A percentile compares a stretch with the other conserved stretches of the same genome.
Evolutionary conservation across 30 jellyfish, hydroid and myxozoan species (phyloP).

Genomic region (Turritopsis dohrnii): DNA sequence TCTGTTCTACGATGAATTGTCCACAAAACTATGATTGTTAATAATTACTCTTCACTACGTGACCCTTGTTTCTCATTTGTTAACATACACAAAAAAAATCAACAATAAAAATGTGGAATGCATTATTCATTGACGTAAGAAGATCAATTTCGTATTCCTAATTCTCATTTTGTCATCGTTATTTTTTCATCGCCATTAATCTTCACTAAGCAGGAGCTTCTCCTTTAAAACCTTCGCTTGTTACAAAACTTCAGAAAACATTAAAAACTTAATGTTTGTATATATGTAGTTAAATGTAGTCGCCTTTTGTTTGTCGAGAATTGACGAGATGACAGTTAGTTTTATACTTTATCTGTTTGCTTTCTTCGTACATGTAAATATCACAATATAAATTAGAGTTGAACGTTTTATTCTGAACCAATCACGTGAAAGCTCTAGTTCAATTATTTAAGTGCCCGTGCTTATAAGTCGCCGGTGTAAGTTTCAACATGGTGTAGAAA

Average conservation of each 20-base stretch:
- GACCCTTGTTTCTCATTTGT: not conserved
- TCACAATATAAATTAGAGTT: not conserved
- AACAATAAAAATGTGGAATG: not conserved
- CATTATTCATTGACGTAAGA: not conserved
- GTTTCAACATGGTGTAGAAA: not conserved
- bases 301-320: not conserved
- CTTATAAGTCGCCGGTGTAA: not conserved
- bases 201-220: not conserved
- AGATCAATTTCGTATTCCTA: not conserved
- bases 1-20: not conserved
- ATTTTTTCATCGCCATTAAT: not conserved
- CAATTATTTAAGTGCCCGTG: not conserved
- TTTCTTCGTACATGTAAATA: not conserved
- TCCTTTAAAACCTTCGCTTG: not conserved
- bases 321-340: not conserved
- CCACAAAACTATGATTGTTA: not conserved
- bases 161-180: not conserved
- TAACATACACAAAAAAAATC: not conserved
- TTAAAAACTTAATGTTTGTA: not conserved
- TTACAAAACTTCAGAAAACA: not conserved
- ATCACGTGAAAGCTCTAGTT: not conserved
- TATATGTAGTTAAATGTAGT: not conserved
- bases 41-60: not conserved
- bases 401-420: not conserved
- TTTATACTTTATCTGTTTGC: not conserved